Evolutionary conservation across 53 echinoderm and acorn worm genomes (phyloP), one percentile per base, ranked within the genome.

Genomic region (Echinarachnius parma): DNA sequence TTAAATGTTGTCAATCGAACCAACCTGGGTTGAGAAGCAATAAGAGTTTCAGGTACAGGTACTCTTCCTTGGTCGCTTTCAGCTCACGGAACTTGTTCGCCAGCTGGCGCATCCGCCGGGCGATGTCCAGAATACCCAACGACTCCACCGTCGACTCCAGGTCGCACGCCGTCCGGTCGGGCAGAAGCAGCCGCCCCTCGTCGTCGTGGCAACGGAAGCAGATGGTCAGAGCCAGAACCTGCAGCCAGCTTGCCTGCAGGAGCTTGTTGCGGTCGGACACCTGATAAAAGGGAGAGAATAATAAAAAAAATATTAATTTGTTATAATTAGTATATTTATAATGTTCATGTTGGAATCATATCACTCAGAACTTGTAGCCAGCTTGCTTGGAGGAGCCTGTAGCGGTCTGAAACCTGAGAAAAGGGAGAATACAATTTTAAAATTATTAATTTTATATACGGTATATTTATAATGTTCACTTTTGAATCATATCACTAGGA

Each of bases 21-120:
- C n/a, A 36, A 87, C 87, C 87, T 71, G 87, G 64, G 34, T 80
- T 81, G 2, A 87, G 71, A 13, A 87, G 72, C 15, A 87, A 31
- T 5, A 87, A 64, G 13, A 77, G 78, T 56, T 87, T 87, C 24
- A 87, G 58, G 77, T 60, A 81, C 29, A 69, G 78, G 36, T 82
- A 77, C 26, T 61, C 25, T 28, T 54, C 31, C 39, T 70, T 21
- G 48, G 82, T 59, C 14, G 74, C 34, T 18, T 78, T 62, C 53
- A 78, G 9, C 4, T 23, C 18, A 3, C 53, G 78, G 50, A 78
- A 63, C 25, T 66, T 27, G 28, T 29, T 29, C 10, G 66, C 66
- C 28, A 66, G 24, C 48, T 66, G 66, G 9, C 78, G 61, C 39
- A 78, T 21, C 54, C 78, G 52, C 42, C 53, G 56, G 18, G 47